A percentile compares a stretch with the other conserved stretches of the same genome.
These are phyloP conservation scores for Sciurus niger DNA, from an alignment of 2,113 vertebrate species.

Conservation along the genomic window DNA sequence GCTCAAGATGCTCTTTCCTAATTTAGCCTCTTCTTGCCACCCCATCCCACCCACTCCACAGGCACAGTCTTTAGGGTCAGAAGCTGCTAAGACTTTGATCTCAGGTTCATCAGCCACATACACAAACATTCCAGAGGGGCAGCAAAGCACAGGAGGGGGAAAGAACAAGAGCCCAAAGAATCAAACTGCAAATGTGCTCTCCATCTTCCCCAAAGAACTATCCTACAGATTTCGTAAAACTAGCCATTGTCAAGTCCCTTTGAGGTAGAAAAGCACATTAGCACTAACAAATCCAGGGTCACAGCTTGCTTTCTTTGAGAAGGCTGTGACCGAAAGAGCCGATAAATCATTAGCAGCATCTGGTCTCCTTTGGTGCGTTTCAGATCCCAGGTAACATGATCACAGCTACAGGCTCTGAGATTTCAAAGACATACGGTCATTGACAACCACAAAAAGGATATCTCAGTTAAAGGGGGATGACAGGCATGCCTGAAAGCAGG, in stretches of 20 bases:
- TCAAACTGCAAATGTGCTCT: neutral
- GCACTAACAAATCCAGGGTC: neutral
- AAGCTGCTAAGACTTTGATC: neutral
- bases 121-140: neutral
- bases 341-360: slow-evolving; percentile 22
- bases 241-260: neutral
- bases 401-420: slow-evolving; percentile 1
- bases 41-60: neutral
- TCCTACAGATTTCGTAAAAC: neutral
- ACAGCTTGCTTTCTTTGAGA: neutral
- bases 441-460: neutral
- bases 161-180: neutral
- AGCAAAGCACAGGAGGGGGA: neutral
- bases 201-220: neutral
- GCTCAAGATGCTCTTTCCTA: neutral
- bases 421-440: slow-evolving; percentile 38
- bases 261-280: neutral
- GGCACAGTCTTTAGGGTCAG: neutral
- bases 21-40: neutral
- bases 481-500: neutral
- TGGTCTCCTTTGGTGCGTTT: slow-evolving; percentile 20
- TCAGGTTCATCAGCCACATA: neutral
- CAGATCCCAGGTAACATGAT: slow-evolving; percentile 37
- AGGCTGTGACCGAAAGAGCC: neutral
- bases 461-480: neutral